Evolutionary conservation across 2,888 invertebrate genomes (phyloP), one percentile per base, ranked within the genome.

Genomic region (Phalangium opilio): DNA sequence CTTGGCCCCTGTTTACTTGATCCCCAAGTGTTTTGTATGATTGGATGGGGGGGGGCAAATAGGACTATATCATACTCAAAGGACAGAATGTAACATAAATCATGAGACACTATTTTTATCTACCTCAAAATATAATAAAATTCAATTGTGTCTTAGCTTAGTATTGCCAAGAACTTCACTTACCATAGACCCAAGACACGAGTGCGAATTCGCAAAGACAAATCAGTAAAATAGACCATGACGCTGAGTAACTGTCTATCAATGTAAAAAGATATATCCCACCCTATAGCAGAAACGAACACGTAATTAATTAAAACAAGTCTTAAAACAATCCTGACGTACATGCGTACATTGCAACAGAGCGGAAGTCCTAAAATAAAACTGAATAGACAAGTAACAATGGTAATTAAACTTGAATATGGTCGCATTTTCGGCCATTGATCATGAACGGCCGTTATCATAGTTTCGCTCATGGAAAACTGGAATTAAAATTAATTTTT

Each of bases 251-350:
- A 11, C 90, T 90, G 69, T 98, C 95, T 60, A 98, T 76, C 58
- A 98, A 81, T 77, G 95, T 89, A 73, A 98, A 98, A 50, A 98
- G 86, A 69, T 95, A 98, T 86, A 98, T 93, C 49, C 96, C 96
- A 55, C 96, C 96, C 83, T 90, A 66, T 36, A 67, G n/a, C n/a
- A n/a, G 65, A 45, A 48, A 45, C 46, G 42, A 2, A n/a, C 32
- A 36, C n/a, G 35, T 12, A 34, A n/a, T 27, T 14, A 35, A n/a
- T 15, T 15, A 33, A 10, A 33, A 33, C 36, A 38, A n/a, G 14
- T 10, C 15, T 11, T 38, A 18, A 46, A 15, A 43, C n/a, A 32
- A n/a, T n/a, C n/a, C n/a, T n/a, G 17, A 39, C n/a, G 36, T n/a
- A 3, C 33, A 27, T 14, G 52, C 55, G 55, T 54, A 60, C 60